phyloP scores from a whole-genome alignment of 2,797 vertebrate genomes.

The Lepilemur septentrionalis region DNA sequence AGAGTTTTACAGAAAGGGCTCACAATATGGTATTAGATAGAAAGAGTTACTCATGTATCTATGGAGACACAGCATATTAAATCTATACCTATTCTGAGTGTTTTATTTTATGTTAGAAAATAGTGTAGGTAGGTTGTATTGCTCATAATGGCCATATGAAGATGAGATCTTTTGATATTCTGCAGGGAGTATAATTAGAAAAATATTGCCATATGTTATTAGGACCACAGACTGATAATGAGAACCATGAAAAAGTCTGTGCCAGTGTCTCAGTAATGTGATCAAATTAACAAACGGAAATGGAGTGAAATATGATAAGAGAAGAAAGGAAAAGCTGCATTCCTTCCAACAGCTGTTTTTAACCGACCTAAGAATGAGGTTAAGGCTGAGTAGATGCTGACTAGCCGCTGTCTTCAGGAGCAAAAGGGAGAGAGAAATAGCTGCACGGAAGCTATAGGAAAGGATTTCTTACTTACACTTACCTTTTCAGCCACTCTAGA shows the following conservation, averaged over 20 bases:
- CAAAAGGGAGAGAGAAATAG: conserved; percentile 47
- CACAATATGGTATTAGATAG: background rate
- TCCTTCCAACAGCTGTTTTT: conserved; percentile 69
- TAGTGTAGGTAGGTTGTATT: conserved; percentile 59
- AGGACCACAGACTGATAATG: conserved; percentile 75
- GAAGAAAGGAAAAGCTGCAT: conserved; percentile 61
- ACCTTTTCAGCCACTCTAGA: background rate
- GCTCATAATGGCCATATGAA: conserved; percentile 77
- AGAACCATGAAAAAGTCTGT: conserved; percentile 69
- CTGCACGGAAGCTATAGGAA: background rate
- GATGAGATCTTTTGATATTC: conserved; percentile 74
- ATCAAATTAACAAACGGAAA: conserved; percentile 77
- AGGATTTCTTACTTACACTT: conserved; percentile 30
- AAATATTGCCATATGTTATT: conserved; percentile 78
- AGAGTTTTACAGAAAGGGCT: background rate
- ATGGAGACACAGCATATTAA: background rate
- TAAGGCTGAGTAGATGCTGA: conserved; percentile 49
- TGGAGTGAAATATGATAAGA: conserved; percentile 69
- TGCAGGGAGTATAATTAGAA: conserved; percentile 74
- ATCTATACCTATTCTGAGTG: conserved; percentile 39
- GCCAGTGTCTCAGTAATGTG: conserved; percentile 72
- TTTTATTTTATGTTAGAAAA: conserved; percentile 60
- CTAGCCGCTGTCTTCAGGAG: conserved; percentile 56
- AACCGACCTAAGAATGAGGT: conserved; percentile 32
- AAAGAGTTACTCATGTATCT: background rate